Percentiles rank a stretch among this genome's conserved stretches.
phyloP scores from a whole-genome alignment of 2,888 invertebrate species.

The Creontiades dilutus region DNA sequence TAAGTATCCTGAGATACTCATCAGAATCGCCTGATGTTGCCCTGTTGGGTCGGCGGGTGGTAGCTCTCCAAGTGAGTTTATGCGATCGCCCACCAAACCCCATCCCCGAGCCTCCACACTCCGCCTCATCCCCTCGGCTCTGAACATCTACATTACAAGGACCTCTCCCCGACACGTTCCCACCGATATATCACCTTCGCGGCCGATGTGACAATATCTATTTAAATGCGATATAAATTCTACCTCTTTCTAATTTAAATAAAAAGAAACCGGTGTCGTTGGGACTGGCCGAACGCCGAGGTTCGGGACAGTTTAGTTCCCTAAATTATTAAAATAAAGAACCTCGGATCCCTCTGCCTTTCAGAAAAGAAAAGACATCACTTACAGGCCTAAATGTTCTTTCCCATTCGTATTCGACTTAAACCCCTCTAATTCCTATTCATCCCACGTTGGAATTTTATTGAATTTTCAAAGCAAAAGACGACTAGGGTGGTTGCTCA shows the following conservation, averaged over 20 bases:
- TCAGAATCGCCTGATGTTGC: slow-evolving; percentile 48
- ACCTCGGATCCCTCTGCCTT: not conserved
- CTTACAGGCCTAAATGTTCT: slow-evolving; percentile 44
- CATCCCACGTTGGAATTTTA: slow-evolving; percentile 52
- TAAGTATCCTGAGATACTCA: slow-evolving; percentile 50
- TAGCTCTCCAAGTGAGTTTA: slow-evolving; percentile 54
- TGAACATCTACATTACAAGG: slow-evolving; percentile 57
- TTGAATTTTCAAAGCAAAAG: slow-evolving; percentile 21
- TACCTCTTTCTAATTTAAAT: slow-evolving; percentile 51
- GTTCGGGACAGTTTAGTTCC: slow-evolving; percentile 50
- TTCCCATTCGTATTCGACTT: slow-evolving; percentile 47
- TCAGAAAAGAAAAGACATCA: slow-evolving; percentile 40
- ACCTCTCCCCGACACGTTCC: slow-evolving; percentile 52
- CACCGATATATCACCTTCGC: slow-evolving; percentile 64
- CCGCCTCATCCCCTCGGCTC: not conserved
- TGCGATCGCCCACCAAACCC: slow-evolving; percentile 57
- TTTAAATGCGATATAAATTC: slow-evolving; percentile 68
- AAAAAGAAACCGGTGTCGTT: slow-evolving; percentile 37
- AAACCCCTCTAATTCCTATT: slow-evolving; percentile 39
- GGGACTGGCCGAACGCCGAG: slow-evolving; percentile 19
- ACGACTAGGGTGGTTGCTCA: not conserved
- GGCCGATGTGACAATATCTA: slow-evolving; percentile 68
- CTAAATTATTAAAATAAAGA: slow-evolving; percentile 60
- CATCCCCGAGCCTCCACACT: not conserved
- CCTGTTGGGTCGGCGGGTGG: slow-evolving; percentile 53